Evolutionary conservation across 2,113 vertebrate species (phyloP).

Genomic region (Cichladusa arquata): DNA sequence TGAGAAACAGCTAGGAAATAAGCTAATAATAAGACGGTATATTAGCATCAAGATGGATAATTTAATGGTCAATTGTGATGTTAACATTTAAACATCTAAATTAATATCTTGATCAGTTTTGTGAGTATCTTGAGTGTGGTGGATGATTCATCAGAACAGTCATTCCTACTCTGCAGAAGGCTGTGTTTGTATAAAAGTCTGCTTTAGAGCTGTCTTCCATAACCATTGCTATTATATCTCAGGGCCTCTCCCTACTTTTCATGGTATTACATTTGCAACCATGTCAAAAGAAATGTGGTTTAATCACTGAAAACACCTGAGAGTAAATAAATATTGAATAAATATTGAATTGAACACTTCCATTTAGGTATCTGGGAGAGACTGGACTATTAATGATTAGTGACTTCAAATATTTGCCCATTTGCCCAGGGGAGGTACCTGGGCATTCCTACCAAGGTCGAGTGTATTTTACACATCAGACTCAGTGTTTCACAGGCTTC

Average conservation of each 20-base stretch:
- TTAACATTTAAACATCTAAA: background rate
- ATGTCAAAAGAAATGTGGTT: background rate
- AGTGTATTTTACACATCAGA: background rate
- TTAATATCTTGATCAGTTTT: background rate
- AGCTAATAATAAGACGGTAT: background rate
- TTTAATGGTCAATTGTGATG: background rate
- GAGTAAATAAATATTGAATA: background rate
- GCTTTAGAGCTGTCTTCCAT: background rate
- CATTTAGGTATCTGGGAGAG: background rate
- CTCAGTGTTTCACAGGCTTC: background rate
- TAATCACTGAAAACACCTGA: background rate
- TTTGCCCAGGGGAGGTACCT: no score
- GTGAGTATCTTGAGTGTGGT: background rate
- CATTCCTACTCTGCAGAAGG: background rate
- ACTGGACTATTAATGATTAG: background rate
- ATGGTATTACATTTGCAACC: background rate
- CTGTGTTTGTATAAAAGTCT: background rate
- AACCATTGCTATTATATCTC: background rate
- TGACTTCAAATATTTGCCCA: background rate
- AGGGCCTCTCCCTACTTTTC: background rate
- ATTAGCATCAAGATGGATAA: background rate
- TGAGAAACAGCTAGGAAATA: background rate
- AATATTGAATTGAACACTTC: background rate
- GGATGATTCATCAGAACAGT: rapidly evolving
- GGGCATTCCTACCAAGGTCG: background rate